phyloP scores from a whole-genome alignment of 2,113 vertebrate genomes.

The Plecotus auritus region DNA sequence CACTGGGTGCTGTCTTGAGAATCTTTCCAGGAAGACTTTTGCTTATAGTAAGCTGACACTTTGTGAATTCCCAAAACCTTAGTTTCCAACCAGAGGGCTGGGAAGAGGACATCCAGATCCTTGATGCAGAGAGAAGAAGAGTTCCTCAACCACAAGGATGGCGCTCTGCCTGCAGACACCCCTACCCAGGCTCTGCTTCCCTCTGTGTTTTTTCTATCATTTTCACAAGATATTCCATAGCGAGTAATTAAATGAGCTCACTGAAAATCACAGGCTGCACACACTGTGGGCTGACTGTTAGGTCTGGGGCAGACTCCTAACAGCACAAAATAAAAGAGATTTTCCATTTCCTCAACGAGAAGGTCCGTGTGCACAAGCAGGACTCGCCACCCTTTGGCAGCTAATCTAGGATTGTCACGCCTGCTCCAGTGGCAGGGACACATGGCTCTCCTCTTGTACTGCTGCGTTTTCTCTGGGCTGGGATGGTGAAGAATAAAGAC shows the following conservation, averaged over 20 bases:
- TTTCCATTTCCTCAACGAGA: not conserved
- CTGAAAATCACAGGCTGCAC: not conserved
- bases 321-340: not conserved
- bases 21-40: not conserved
- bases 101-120: too few species aligned
- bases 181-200: too few species aligned
- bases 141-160: too few species aligned
- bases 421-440: not conserved
- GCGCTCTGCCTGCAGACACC: not conserved
- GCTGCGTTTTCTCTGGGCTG: not conserved
- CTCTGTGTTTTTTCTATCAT: not conserved
- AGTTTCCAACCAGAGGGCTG: not conserved
- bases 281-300: not conserved
- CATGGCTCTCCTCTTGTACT: fast-evolving
- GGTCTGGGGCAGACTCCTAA: not conserved
- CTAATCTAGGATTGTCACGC: not conserved
- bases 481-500: not conserved
- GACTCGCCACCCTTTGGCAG: not conserved
- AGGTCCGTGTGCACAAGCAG: fast-evolving
- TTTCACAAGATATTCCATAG: not conserved
- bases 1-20: not conserved
- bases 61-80: not conserved
- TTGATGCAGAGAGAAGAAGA: not conserved
- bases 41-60: not conserved
- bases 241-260: not conserved